These are phyloP conservation scores for Urosaurus nigricauda DNA, from an alignment of 2,797 vertebrate species.

Conservation along the genomic window DNA sequence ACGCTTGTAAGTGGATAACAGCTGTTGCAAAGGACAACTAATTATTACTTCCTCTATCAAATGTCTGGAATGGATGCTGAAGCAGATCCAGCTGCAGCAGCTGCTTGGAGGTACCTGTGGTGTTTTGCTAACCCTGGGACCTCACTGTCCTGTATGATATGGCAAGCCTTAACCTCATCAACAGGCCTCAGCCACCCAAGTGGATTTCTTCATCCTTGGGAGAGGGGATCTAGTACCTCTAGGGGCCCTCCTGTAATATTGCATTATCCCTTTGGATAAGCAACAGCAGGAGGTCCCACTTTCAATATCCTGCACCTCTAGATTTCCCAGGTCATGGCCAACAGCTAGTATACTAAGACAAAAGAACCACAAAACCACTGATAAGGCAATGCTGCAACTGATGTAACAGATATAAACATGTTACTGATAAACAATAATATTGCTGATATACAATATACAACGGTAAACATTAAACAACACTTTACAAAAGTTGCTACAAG, in stretches of 20 bases:
- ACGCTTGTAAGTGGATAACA: constrained; percentile 74
- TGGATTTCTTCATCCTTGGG: not conserved
- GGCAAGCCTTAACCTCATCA: not conserved
- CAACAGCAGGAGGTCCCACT: not conserved
- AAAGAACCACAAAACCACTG: too few species aligned
- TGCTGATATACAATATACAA: too few species aligned
- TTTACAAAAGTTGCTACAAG: too few species aligned
- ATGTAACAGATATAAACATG: too few species aligned
- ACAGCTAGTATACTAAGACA: not conserved
- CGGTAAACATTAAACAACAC: too few species aligned
- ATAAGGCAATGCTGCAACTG: too few species aligned
- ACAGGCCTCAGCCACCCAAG: too few species aligned
- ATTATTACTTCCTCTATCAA: constrained; percentile 49
- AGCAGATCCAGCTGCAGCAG: constrained; percentile 44
- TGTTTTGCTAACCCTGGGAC: not conserved
- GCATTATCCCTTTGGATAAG: too few species aligned
- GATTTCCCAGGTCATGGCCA: not conserved
- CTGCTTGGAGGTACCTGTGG: constrained; percentile 20
- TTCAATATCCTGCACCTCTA: not conserved
- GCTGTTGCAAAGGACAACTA: constrained; percentile 42
- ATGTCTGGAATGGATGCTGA: constrained; percentile 42
- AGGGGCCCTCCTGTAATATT: not conserved
- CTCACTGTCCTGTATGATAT: too few species aligned
- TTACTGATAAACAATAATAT: too few species aligned
- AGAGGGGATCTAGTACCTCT: not conserved